Percentiles rank a stretch among this genome's conserved stretches.
These are phyloP conservation scores for Muschampia plurimacula DNA, from an alignment of 2,888 invertebrate genomes.

Conservation along the genomic window DNA sequence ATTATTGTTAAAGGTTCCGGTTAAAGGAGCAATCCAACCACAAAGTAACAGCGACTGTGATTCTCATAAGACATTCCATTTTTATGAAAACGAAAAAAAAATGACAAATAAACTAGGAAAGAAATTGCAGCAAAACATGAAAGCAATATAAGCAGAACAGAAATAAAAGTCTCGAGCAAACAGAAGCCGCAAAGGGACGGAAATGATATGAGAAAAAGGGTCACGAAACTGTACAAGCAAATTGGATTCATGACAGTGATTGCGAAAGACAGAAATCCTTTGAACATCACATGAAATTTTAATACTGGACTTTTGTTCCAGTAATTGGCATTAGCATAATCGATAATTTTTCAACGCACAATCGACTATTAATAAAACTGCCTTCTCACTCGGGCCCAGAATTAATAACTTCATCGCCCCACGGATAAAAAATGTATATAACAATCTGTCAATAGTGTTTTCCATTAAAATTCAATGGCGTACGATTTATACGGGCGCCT, in stretches of 20 bases:
- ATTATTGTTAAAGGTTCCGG: too few species aligned
- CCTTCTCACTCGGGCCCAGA: slow-evolving; percentile 10
- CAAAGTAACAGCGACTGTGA: background rate
- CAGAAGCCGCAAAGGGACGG: slow-evolving; percentile 13
- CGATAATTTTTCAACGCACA: slow-evolving; percentile 14
- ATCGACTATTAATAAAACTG: slow-evolving; percentile 2
- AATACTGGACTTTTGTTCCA: slow-evolving; percentile 15
- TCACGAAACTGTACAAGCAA: background rate
- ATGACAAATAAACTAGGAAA: slow-evolving; percentile 1
- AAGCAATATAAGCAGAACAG: slow-evolving; percentile 11
- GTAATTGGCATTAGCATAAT: slow-evolving; percentile 17
- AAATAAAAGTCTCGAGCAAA: background rate
- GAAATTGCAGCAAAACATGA: background rate
- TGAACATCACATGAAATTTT: slow-evolving; percentile 3
- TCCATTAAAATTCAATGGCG: slow-evolving; percentile 38
- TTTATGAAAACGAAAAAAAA: slow-evolving; percentile 1
- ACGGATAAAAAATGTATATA: slow-evolving; percentile 31
- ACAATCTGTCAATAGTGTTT: slow-evolving; percentile 37
- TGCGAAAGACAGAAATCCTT: background rate
- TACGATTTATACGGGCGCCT: slow-evolving; percentile 36
- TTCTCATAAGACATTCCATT: background rate
- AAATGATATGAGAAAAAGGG: slow-evolving; percentile 13
- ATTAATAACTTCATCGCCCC: slow-evolving; percentile 38
- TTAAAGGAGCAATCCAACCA: background rate
- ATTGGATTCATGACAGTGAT: slow-evolving; percentile 4